Base-by-base conservation (phyloP, 2,113 vertebrate species). In the Cyprinodon brontotheroides region DNA sequence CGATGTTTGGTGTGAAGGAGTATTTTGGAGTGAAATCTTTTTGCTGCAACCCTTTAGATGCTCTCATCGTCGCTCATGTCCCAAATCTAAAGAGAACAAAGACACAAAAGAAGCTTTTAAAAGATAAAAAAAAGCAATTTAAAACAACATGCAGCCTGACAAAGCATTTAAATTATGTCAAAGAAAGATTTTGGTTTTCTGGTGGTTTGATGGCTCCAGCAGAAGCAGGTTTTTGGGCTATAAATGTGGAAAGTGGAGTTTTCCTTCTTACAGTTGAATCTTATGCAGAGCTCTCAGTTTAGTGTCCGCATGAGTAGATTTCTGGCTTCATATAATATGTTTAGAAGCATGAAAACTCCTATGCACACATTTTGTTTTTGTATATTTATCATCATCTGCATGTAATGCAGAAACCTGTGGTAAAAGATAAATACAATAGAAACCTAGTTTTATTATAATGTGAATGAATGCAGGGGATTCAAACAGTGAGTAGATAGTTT, bases 11-110 rank as follows among this genome's bases (percentile, higher is more conserved):
- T 22, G 29, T 63, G 39, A 45, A 22, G 36, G 3, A 69, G 29
- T 70, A 59, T n/a, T 11, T 63, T 47, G 65, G 66, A n/a, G 68
- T 71, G 53, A 17, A 8, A 57, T 59, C 47, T 65, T 41, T 68
- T 7, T 2, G 10, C 13, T 37, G 63, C 4, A 72, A 8, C 65
- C 48, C 61, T 66, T 98, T 93, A 99, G 73, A 99, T 81, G 29
- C 96, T 97, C 90, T 99, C 98, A 3, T 99, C 98, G 13, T 99
- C 98, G 0, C 98, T 99, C 97, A 99, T 98, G 86, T 99, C 98
- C 98, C 98, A 99, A 84, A 99, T 99, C 98, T 99, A 92, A 17
- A 6, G 15, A 61, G 74, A 83, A 73, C 85, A 65, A 70, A 75
- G 48, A 78, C 38, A 63, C 11, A 70, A 61, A 14, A 43, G 12